phyloP scores from a whole-genome alignment of 2,888 invertebrate genomes.

The Euzetes globulus region DNA sequence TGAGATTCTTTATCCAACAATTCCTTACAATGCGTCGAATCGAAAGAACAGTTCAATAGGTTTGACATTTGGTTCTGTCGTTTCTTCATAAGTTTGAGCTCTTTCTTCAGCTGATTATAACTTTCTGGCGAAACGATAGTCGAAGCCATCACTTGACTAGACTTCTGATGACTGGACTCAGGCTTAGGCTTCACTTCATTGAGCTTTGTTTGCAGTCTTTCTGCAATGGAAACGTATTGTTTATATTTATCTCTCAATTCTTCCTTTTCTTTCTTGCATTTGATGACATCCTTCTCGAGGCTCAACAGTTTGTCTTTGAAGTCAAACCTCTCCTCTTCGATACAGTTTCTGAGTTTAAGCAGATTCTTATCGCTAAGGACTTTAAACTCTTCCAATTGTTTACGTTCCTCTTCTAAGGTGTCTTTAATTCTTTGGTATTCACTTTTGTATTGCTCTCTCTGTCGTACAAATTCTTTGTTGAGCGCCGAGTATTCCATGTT shows the following conservation, averaged over 20 bases:
- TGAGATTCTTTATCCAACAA: not conserved
- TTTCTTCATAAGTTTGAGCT: conserved; percentile 24
- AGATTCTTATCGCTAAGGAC: conserved; percentile 28
- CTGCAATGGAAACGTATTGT: conserved; percentile 14
- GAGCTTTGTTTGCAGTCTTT: conserved; percentile 21
- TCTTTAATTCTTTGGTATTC: conserved; percentile 32
- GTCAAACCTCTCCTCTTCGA: conserved; percentile 36
- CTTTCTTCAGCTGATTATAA: conserved; percentile 24
- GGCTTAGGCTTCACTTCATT: not conserved
- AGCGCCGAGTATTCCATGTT: conserved; percentile 6
- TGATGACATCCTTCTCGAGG: conserved; percentile 24
- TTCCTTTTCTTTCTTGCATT: conserved; percentile 27
- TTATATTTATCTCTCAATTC: conserved; percentile 21
- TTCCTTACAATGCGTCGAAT: conserved; percentile 18
- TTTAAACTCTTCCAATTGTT: conserved; percentile 22
- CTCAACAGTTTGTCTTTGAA: conserved; percentile 10
- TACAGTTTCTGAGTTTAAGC: not conserved
- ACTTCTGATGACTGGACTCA: not conserved
- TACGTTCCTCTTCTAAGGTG: conserved; percentile 31
- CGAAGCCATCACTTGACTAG: conserved; percentile 1
- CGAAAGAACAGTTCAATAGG: conserved; percentile 26
- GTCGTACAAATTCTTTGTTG: conserved; percentile 31
- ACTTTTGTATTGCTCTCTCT: conserved; percentile 1
- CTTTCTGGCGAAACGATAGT: not conserved
- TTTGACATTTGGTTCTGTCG: conserved; percentile 11